These are phyloP conservation scores for Arctia plantaginis DNA, from an alignment of 2,888 invertebrate species.

Conservation along the genomic window DNA sequence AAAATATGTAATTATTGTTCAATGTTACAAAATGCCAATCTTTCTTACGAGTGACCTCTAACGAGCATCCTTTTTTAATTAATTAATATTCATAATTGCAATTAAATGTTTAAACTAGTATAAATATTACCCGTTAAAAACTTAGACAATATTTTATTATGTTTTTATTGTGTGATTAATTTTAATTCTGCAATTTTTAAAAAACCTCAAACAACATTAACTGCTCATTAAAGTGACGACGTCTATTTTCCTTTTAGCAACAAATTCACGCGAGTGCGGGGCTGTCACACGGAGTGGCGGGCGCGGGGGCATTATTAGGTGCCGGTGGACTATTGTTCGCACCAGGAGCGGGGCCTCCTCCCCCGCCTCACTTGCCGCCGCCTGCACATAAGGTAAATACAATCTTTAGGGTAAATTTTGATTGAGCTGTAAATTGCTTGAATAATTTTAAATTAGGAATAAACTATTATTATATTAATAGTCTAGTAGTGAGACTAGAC, in stretches of 20 bases:
- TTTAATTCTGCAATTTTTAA: not conserved
- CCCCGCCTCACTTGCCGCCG: slow-evolving; percentile 86
- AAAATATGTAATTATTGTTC: not conserved
- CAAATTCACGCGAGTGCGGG: slow-evolving; percentile 96
- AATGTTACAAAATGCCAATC: not conserved
- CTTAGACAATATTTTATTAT: not conserved
- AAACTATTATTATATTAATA: too few species aligned
- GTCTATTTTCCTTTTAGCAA: slow-evolving; percentile 87
- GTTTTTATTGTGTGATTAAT: not conserved
- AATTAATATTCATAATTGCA: not conserved
- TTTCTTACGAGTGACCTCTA: not conserved
- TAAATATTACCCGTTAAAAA: not conserved
- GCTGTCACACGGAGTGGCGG: slow-evolving; percentile 77
- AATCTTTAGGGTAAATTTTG: not conserved
- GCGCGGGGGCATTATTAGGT: slow-evolving; percentile 86
- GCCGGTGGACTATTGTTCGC: slow-evolving; percentile 81
- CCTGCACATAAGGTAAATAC: slow-evolving; percentile 79
- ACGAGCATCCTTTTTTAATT: not conserved
- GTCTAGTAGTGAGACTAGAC: too few species aligned
- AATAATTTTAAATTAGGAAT: too few species aligned
- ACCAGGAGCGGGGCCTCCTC: slow-evolving; percentile 78
- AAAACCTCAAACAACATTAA: not conserved
- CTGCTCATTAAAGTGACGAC: not conserved
- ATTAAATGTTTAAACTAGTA: not conserved
- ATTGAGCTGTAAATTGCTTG: not conserved